Conservation (phyloP, 1,140 invertebrate genomes). For the Drosophila jambulina region DNA sequence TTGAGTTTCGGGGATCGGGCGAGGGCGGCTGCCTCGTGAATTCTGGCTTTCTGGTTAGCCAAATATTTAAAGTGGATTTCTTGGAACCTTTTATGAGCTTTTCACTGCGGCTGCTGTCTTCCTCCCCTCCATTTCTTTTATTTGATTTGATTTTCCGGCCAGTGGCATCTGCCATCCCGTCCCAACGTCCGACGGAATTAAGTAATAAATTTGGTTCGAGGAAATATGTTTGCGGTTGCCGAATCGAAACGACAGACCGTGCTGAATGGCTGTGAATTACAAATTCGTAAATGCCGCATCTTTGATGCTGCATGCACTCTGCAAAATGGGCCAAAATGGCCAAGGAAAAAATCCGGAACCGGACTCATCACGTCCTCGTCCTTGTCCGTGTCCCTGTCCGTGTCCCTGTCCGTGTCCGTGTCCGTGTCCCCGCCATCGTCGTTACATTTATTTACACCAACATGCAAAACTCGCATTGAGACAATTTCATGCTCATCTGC, state of each 20-base stretch:
- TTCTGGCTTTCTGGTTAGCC: slow-evolving; percentile 65
- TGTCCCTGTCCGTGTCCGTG: slow-evolving; percentile 32
- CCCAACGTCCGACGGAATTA: slow-evolving; percentile 46
- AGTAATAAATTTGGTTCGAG: slow-evolving; percentile 62
- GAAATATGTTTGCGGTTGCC: slow-evolving; percentile 43
- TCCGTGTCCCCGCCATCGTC: slow-evolving; percentile 37
- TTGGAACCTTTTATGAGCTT: slow-evolving; percentile 63
- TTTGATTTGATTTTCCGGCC: slow-evolving; percentile 63
- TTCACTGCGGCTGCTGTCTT: slow-evolving; percentile 33
- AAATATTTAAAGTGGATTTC: slow-evolving; percentile 77
- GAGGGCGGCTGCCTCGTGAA: slow-evolving; percentile 11
- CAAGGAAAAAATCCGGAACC: slow-evolving; percentile 10
- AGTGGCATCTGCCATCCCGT: slow-evolving; percentile 37
- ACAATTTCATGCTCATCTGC: slow-evolving; percentile 85
- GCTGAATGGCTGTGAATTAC: slow-evolving; percentile 56
- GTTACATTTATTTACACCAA: slow-evolving; percentile 82
- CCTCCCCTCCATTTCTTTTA: slow-evolving; percentile 22
- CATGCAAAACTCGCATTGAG: slow-evolving; percentile 78
- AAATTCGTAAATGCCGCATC: slow-evolving; percentile 58
- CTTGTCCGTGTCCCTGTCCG: slow-evolving; percentile 2
- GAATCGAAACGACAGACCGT: slow-evolving; percentile 33
- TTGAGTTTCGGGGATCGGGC: slow-evolving; percentile 35
- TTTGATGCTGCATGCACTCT: slow-evolving; percentile 49
- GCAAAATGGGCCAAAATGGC: slow-evolving; percentile 25
- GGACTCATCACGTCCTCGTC: slow-evolving; percentile 63